Percentiles rank a stretch among this genome's conserved stretches.
Evolutionary conservation across 2,113 vertebrate species (phyloP).

Genomic region (Anoura caudifer): DNA sequence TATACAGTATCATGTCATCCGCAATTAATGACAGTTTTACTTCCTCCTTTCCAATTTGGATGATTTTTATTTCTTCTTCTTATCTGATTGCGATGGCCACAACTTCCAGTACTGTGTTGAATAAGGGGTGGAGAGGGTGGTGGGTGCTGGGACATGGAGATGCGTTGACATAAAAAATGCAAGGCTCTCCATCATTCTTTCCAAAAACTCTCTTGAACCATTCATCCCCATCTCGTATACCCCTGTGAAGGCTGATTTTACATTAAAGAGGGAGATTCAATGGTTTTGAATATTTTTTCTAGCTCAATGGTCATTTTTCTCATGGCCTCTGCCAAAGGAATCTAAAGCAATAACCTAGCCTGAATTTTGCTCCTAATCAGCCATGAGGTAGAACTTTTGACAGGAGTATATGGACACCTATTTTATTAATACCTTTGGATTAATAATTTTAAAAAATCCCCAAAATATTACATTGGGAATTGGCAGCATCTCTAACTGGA

Average conservation of each 20-base stretch:
- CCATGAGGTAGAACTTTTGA: not conserved
- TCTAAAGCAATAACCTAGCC: not conserved
- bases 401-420: not conserved
- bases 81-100: not conserved
- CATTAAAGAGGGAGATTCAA: not conserved
- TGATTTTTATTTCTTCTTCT: not conserved
- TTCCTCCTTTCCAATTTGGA: not conserved
- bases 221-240: not conserved
- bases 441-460: not conserved
- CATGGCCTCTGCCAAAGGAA: not conserved
- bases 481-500: not conserved
- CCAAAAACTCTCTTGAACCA: not conserved
- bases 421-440: not conserved
- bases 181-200: not conserved
- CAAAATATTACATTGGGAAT: not conserved
- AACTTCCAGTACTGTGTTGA: not conserved
- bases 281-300: not conserved
- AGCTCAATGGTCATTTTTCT: not conserved
- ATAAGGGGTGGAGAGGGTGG: rapidly evolving
- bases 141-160: rapidly evolving
- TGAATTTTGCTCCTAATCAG: not conserved
- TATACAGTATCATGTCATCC: not conserved
- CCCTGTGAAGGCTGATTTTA: no score
- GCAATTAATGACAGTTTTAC: not conserved
- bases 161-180: not conserved